Evolutionary conservation across 2,797 vertebrate species (phyloP).

Genomic region (Tiaroga cobitis): DNA sequence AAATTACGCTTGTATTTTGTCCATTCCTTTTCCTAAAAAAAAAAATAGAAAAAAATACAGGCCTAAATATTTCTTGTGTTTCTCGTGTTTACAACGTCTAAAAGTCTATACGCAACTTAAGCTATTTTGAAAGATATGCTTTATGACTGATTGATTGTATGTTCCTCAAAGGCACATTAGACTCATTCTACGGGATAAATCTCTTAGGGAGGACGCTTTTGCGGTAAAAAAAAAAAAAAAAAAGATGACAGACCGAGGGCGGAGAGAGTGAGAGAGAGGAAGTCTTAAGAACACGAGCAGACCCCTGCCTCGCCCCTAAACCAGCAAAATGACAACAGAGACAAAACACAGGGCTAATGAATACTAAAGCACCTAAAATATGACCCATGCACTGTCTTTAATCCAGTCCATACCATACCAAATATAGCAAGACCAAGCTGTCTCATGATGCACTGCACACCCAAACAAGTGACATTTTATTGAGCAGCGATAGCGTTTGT

Average conservation of each 20-base stretch:
- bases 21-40: not conserved
- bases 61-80: not conserved
- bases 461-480: not conserved
- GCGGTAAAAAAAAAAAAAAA: constrained; percentile 16
- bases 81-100: not conserved
- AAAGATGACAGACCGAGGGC: constrained; percentile 45
- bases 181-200: constrained; percentile 32
- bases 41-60: not conserved
- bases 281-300: constrained; percentile 58
- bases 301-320: constrained; percentile 64
- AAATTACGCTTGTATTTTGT: too few relatives aligned
- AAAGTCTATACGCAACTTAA: not conserved
- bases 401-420: constrained; percentile 57
- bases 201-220: constrained; percentile 45
- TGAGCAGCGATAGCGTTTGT: not conserved
- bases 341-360: constrained; percentile 65
- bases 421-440: constrained; percentile 60
- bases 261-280: constrained; percentile 30
- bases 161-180: constrained; percentile 32
- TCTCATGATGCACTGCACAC: constrained; percentile 18
- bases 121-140: not conserved
- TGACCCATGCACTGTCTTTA: constrained; percentile 53
- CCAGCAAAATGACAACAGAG: constrained; percentile 70
- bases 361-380: constrained; percentile 64
- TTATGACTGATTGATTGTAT: constrained; percentile 16